Evolutionary conservation across 2,113 vertebrate species (phyloP).

Genomic region (Solea senegalensis): DNA sequence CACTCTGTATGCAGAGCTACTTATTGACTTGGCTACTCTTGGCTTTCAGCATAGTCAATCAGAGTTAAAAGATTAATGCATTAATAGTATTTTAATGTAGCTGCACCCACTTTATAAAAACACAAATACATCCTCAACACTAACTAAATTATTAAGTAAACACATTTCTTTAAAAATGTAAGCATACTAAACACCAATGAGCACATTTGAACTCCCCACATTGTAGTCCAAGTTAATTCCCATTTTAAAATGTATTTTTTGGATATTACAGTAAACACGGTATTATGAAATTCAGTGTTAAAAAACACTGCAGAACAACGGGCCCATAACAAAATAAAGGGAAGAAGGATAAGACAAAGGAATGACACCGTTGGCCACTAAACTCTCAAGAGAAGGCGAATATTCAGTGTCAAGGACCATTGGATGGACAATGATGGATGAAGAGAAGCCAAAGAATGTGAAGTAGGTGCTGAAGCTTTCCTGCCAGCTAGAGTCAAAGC

Average conservation of each 20-base stretch:
- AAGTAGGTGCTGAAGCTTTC: slow-evolving; percentile 30
- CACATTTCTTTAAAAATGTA: background rate
- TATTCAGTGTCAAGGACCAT: slow-evolving; percentile 63
- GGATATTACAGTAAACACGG: slow-evolving; percentile 35
- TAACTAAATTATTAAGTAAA: background rate
- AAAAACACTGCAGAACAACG: slow-evolving; percentile 32
- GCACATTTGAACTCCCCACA: background rate
- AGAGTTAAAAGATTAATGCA: background rate
- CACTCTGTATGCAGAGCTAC: too few relatives aligned
- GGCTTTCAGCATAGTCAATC: background rate
- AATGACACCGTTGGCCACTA: slow-evolving; percentile 53
- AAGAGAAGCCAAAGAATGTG: slow-evolving; percentile 47
- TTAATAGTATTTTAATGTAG: background rate
- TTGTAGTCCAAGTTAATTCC: background rate
- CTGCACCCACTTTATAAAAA: background rate
- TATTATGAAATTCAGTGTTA: slow-evolving; percentile 43
- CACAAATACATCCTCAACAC: background rate
- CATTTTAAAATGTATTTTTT: slow-evolving; percentile 27
- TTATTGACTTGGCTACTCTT: too few relatives aligned
- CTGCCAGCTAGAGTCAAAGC: slow-evolving; percentile 13
- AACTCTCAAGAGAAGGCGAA: slow-evolving; percentile 49
- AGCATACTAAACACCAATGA: background rate
- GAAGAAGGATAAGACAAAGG: slow-evolving; percentile 7
- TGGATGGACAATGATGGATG: slow-evolving; percentile 62
- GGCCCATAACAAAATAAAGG: slow-evolving; percentile 18